Base-by-base conservation (phyloP, 2,888 invertebrate species). In the Euproctis similis region DNA sequence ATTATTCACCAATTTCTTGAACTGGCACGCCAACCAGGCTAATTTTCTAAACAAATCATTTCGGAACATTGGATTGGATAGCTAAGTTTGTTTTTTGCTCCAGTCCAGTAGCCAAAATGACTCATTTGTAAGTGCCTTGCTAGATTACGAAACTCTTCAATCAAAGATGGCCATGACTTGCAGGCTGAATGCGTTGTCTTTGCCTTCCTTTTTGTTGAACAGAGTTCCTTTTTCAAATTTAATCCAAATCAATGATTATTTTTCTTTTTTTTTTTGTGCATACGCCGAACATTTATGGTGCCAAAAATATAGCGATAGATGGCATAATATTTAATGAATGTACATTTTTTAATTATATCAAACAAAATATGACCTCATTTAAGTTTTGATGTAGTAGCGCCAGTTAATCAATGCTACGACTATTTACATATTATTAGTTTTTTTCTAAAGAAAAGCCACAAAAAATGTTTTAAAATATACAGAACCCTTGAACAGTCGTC, bases 111-210 rank as follows among this genome's bases (percentile, higher is more conserved):
- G 48, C 43, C 14, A 27, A n/a, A 35, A 39, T 48, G 44, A 47
- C 29, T 52, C 44, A 46, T 34, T n/a, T n/a, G n/a, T 34, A 8
- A 4, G 6, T 17, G 12, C 23, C 29, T 14, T 20, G 13, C 25
- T 31, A 30, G 30, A 41, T 36, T 35, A 35, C 35, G 46, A 38
- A 30, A 46, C 51, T 37, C 38, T 28, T 42, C 44, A 43, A 43
- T 44, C 31, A 27, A 39, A 42, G 39, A 30, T 38, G 48, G 36
- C 59, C 59, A 40, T 60, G 55, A 57, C 53, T 53, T 26, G 38
- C 48, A 37, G 46, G 29, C 34, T 31, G 30, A 23, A 34, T 30
- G 29, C 28, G 48, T 41, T 45, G 42, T 38, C 41, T 52, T 53
- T 32, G 36, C 42, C 22, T 51, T 50, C 46, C 33, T 47, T 46